Evolutionary conservation across 2,113 vertebrate genomes (phyloP).

Genomic region (Limnothrissa miodon): DNA sequence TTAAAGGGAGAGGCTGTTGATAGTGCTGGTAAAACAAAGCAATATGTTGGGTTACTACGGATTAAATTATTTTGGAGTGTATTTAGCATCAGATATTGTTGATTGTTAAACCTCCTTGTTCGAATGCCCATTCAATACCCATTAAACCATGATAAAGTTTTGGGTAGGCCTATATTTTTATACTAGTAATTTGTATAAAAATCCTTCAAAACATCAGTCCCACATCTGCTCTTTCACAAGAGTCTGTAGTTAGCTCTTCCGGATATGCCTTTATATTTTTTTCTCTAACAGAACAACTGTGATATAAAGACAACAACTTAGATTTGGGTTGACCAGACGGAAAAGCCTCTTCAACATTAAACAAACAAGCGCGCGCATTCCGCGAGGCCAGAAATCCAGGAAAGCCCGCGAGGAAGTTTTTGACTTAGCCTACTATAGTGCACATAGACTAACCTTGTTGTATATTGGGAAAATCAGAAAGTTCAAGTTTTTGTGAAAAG

Average conservation of each 20-base stretch:
- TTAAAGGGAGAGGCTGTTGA: not conserved
- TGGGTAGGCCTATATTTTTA: no score
- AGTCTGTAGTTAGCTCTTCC: not conserved
- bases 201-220: no score
- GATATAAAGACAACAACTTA: conserved; percentile 53
- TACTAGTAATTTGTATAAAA: no score
- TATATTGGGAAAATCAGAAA: no score
- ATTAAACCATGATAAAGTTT: no score
- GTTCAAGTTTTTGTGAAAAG: no score
- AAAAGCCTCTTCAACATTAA: conserved; percentile 58
- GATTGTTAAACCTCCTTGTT: no score
- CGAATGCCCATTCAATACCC: no score
- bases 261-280: not conserved
- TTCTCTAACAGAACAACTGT: not conserved
- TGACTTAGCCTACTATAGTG: no score
- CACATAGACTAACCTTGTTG: no score
- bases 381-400: conserved; percentile 40
- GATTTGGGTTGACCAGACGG: conserved; percentile 62
- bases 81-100: no score
- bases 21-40: not conserved
- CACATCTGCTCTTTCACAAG: not conserved
- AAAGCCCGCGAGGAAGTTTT: not conserved
- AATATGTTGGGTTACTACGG: not conserved
- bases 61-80: not conserved
- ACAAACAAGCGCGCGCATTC: conserved; percentile 58